These are phyloP conservation scores for Cotesia glomerata DNA, from an alignment of 1,140 invertebrate species.

Conservation along the genomic window DNA sequence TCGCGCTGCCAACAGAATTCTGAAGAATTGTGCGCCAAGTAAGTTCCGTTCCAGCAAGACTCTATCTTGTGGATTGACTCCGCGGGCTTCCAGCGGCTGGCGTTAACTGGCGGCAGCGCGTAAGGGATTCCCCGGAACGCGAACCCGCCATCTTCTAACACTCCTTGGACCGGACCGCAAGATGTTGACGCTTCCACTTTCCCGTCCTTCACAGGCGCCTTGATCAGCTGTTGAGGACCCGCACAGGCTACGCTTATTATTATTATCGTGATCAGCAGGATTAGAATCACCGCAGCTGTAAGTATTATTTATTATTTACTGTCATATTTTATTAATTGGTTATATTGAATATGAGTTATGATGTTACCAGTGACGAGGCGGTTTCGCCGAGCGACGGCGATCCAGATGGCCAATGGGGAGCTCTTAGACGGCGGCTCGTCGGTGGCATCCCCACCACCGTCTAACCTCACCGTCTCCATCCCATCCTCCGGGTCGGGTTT, in stretches of 20 bases:
- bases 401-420: constrained; percentile 44
- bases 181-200: constrained; percentile 75
- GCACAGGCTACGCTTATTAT: constrained; percentile 67
- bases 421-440: constrained; percentile 45
- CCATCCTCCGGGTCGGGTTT: constrained; percentile 77
- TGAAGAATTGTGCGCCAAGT: constrained; percentile 71
- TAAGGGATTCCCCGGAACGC: constrained; percentile 87
- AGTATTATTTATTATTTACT: not conserved
- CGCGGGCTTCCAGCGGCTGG: constrained; percentile 76
- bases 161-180: constrained; percentile 80
- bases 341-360: too few species aligned
- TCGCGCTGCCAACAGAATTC: constrained; percentile 73
- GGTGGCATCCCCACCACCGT: constrained; percentile 47
- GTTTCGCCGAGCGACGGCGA: constrained; percentile 48
- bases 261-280: constrained; percentile 72
- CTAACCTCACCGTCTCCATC: constrained; percentile 73
- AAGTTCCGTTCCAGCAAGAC: constrained; percentile 82
- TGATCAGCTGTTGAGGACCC: constrained; percentile 64
- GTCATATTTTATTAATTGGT: too few species aligned
- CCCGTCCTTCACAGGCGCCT: constrained; percentile 68
- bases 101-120: constrained; percentile 76
- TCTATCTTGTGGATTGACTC: constrained; percentile 70
- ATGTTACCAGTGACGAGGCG: constrained; percentile 48
- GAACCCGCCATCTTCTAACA: constrained; percentile 76
- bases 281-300: constrained; percentile 59